Evolutionary conservation across 1,140 invertebrate species (phyloP), one percentile per base, ranked within the genome.

Genomic region (Halyomorpha halys): DNA sequence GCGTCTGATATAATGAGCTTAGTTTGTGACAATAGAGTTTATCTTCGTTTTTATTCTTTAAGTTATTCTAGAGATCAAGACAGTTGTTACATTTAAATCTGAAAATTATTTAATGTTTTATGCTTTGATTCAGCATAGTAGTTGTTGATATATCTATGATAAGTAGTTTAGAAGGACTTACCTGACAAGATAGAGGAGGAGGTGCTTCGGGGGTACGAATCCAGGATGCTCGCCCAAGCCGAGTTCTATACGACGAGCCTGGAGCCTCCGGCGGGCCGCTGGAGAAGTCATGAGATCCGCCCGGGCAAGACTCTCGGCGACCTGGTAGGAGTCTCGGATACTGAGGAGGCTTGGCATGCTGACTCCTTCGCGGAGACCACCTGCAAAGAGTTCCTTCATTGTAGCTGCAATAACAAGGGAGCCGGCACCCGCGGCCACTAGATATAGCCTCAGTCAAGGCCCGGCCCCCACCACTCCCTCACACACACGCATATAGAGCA

Each of bases 101-200:
- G n/a, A n/a, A n/a, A n/a, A n/a, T n/a, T n/a, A n/a, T n/a, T n/a
- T n/a, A n/a, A n/a, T n/a, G n/a, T n/a, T n/a, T n/a, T n/a, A n/a
- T n/a, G n/a, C n/a, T n/a, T n/a, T n/a, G n/a, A n/a, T n/a, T n/a
- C n/a, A n/a, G n/a, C n/a, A n/a, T n/a, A n/a, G n/a, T n/a, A n/a
- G n/a, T n/a, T n/a, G n/a, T 30, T 30, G 27, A 30, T 39, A 11
- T 39, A 39, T 39, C 34, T 39, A 39, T 39, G 34, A 39, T 13
- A 39, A 6, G 11, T 39, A 25, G 21, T 16, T 53, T 30, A 5
- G 8, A n/a, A 45, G 16, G 21, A 63, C 71, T 80, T 76, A 83
- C 82, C 82, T 81, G 71, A 83, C 81, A 64, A 83, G 75, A 73
- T 82, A 83, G 47, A 83, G 72, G 25, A 83, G 74, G 53, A 83